Base-by-base conservation (phyloP, 1,140 invertebrate genomes). In the Samia ricini region DNA sequence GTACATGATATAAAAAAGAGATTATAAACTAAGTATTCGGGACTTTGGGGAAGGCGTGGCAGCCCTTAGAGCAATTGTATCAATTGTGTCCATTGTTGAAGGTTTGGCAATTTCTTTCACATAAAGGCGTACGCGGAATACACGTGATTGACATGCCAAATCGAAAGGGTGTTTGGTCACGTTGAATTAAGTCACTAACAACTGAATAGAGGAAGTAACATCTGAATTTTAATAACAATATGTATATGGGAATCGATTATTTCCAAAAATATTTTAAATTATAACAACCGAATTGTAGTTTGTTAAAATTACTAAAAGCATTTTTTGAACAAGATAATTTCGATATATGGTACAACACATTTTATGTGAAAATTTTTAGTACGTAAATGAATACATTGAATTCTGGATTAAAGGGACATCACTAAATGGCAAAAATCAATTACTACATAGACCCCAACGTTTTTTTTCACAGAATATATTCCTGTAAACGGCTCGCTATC, bases 61-160 rank as follows among this genome's bases (percentile, higher is more conserved):
- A 4, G 33, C 52, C 21, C 22, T 55, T 55, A 61, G 52, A 42
- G 52, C 62, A 57, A 70, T 81, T 80, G 76, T 80, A 55, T 74
- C 74, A 77, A 76, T 79, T 83, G 77, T 76, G 23, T 51, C 18
- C 23, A 29, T 29, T 29, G 26, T 61, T 62, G 64, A 56, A 56
- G 20, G 26, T 19, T 24, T 55, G 52, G 52, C 22, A 24, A 55
- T 24, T 24, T 55, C 21, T 55, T 22, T 55, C 52, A 12, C 21
- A 55, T 55, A 55, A 22, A 19, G 4, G 15, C 19, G 24, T 23
- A 22, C 24, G 10, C 4, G 20, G 24, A 55, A n/a, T n/a, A 24
- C 12, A 2, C 52, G 15, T n/a, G 22, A 55, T 55, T 55, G 22
- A 55, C 52, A 55, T 10, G 51, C n/a, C 23, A 54, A 4, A 10